Evolutionary conservation across 2,888 invertebrate genomes (phyloP).

Genomic region (Eulithis testata): DNA sequence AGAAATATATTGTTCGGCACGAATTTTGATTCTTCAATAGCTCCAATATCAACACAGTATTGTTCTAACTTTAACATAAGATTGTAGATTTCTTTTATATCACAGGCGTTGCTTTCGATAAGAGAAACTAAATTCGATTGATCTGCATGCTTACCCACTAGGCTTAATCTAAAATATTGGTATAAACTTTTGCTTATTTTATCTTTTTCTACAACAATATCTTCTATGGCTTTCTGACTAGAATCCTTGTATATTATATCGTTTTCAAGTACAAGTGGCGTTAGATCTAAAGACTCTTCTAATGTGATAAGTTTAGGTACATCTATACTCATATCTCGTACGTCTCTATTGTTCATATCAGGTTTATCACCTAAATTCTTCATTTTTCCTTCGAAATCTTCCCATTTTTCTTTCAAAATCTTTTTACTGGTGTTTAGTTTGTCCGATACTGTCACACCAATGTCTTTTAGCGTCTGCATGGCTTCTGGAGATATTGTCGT

Average conservation of each 20-base stretch:
- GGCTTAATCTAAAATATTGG: slow-evolving; percentile 76
- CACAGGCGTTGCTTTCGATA: slow-evolving; percentile 74
- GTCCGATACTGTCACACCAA: slow-evolving; percentile 78
- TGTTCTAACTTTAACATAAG: slow-evolving; percentile 71
- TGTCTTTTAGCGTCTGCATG: slow-evolving; percentile 79
- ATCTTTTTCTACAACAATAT: slow-evolving; percentile 62
- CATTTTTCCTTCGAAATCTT: slow-evolving; percentile 78
- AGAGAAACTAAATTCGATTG: slow-evolving; percentile 73
- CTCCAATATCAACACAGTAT: slow-evolving; percentile 72
- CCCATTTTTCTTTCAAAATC: slow-evolving; percentile 83
- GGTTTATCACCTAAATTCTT: slow-evolving; percentile 72
- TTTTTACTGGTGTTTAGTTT: slow-evolving; percentile 82
- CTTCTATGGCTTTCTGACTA: slow-evolving; percentile 76
- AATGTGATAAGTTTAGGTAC: slow-evolving; percentile 42
- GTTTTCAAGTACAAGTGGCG: slow-evolving; percentile 52
- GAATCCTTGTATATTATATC: slow-evolving; percentile 77
- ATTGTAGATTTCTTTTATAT: slow-evolving; percentile 74
- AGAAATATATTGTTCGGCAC: slow-evolving; percentile 75
- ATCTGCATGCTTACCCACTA: slow-evolving; percentile 71
- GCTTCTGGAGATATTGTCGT: slow-evolving; percentile 71
- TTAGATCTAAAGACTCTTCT: slow-evolving; percentile 46
- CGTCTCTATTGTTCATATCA: slow-evolving; percentile 34
- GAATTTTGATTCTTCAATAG: slow-evolving; percentile 69
- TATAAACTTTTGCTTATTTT: slow-evolving; percentile 71
- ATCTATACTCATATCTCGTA: slow-evolving; percentile 33